These are phyloP conservation scores for Oikopleura albicans DNA, from an alignment of 23 tunicate species.

Conservation along the genomic window DNA sequence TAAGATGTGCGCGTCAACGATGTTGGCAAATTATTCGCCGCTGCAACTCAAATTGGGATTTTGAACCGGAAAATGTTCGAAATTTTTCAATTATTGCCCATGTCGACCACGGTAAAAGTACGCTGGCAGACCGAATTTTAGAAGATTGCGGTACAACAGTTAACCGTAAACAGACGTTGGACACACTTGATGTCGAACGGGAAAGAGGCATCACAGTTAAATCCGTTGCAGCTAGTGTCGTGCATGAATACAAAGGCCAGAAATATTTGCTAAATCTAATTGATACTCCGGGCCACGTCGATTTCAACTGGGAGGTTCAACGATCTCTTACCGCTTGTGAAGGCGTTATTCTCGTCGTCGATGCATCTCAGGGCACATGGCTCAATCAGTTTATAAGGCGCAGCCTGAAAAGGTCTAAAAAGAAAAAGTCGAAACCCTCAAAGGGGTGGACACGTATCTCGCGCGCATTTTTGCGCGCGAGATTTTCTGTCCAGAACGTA, in stretches of 20 bases:
- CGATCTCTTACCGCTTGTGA: slow-evolving; percentile 75
- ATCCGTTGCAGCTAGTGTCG: slow-evolving; percentile 61
- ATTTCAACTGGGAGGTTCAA: slow-evolving; percentile 66
- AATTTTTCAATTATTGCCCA: slow-evolving; percentile 84
- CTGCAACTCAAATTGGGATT: background rate
- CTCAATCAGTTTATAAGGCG: no score
- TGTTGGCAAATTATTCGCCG: no score
- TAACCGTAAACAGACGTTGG: slow-evolving; percentile 16
- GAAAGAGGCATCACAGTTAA: slow-evolving; percentile 89
- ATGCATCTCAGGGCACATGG: slow-evolving; percentile 86
- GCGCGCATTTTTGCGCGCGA: no score
- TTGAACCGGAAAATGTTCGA: slow-evolving; percentile 19
- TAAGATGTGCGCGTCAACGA: background rate
- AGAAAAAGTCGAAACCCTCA: no score
- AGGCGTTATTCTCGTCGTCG: slow-evolving; percentile 73
- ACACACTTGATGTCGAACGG: slow-evolving; percentile 22
- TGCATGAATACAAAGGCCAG: slow-evolving; percentile 25
- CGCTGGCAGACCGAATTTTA: slow-evolving; percentile 59
- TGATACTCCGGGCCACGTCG: slow-evolving; percentile 95
- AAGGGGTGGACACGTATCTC: no score
- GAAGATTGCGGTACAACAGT: slow-evolving; percentile 26
- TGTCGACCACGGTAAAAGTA: slow-evolving; percentile 91
- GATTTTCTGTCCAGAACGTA: no score
- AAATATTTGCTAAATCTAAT: slow-evolving; percentile 54
- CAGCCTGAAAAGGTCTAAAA: no score